A percentile compares a stretch with the other conserved stretches of the same genome.
Evolutionary conservation across 2,113 vertebrate species (phyloP).

Genomic region (Sus scrofa): DNA sequence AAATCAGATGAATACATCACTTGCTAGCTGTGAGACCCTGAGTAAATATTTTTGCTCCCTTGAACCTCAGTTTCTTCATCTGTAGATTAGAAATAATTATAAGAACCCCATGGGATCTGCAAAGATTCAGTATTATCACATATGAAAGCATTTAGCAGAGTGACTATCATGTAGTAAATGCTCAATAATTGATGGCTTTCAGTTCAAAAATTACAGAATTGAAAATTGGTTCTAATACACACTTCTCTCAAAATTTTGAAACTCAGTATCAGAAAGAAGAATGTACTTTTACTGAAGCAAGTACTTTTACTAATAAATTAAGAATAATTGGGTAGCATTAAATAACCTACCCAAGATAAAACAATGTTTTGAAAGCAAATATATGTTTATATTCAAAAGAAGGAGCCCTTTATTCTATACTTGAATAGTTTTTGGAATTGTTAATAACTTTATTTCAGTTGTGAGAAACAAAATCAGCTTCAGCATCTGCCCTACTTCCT

Average conservation of each 20-base stretch:
- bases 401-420: neutral
- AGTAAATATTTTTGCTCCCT: neutral
- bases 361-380: neutral
- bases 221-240: neutral
- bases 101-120: accelerated
- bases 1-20: neutral
- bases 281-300: neutral
- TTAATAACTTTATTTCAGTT: conserved; percentile 13
- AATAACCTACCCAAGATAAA: neutral
- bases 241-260: neutral
- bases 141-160: neutral
- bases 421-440: neutral
- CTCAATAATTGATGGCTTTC: neutral
- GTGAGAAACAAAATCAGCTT: neutral
- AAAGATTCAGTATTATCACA: neutral
- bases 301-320: neutral
- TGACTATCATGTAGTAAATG: neutral
- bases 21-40: neutral
- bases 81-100: neutral
- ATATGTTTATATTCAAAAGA: neutral
- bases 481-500: neutral
- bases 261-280: neutral
- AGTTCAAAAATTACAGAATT: neutral
- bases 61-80: neutral
- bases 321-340: neutral